Evolutionary conservation across 2,797 vertebrate genomes (phyloP).

Genomic region (Ispidina picta): DNA sequence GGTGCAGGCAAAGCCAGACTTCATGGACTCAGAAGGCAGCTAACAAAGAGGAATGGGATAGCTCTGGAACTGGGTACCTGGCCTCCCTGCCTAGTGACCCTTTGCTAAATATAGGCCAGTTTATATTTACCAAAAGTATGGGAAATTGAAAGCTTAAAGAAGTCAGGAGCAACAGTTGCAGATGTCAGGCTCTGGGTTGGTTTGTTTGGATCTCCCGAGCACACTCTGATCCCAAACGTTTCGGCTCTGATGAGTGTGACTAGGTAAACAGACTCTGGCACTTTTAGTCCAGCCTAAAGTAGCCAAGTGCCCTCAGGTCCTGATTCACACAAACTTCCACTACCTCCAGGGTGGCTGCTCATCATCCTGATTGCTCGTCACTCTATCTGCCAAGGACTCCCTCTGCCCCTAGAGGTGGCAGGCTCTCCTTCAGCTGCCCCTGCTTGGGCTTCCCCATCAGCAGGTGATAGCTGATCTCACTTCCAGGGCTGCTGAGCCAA

Average conservation of each 20-base stretch:
- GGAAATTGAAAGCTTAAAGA: background rate
- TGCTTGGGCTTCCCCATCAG: background rate
- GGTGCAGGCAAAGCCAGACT: background rate
- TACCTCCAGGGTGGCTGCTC: background rate
- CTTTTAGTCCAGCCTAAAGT: background rate
- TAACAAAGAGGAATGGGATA: background rate
- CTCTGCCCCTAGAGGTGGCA: background rate
- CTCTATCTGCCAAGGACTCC: background rate
- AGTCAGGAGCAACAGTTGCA: background rate
- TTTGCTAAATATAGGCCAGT: background rate
- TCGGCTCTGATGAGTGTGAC: background rate
- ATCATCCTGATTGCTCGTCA: background rate
- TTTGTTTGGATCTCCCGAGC: slow-evolving; percentile 21
- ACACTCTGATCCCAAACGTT: background rate
- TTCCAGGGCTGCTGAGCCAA: background rate
- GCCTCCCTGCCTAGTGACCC: background rate
- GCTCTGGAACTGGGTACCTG: background rate
- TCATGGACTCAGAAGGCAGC: background rate
- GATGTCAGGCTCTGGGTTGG: background rate
- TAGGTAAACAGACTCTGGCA: background rate
- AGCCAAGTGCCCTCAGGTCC: background rate
- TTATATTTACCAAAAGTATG: slow-evolving; percentile 6
- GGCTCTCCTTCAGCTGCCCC: background rate
- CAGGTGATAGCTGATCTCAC: background rate
- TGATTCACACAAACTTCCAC: background rate